Base-by-base conservation (phyloP, 2,113 vertebrate genomes). In the Tachycineta bicolor region DNA sequence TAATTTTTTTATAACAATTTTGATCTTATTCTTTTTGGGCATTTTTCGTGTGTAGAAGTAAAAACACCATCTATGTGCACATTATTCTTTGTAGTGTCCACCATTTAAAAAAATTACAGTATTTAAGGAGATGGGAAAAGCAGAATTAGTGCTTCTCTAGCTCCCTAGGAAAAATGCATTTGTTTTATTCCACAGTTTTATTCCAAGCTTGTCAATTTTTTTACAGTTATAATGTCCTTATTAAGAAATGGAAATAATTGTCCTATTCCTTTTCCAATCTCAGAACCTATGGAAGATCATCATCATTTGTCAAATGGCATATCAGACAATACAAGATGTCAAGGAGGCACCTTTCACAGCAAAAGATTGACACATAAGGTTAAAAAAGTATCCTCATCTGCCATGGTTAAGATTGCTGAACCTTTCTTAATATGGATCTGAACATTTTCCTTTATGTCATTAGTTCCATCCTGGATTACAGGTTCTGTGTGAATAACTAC, bases 21-120 rank as follows among this genome's bases (percentile, higher is more conserved):
- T 73, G 1, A 14, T 59, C 6, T 46, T 67, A 28, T 16, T 17
- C 16, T 53, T 83, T 83, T 65, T 29, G 7, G 9, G 3, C 0
- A 0, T 11, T 78, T 87, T 69, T 23, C 14, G 63, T 9, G 6
- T 0, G 0, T 31, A n/a, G 31, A 62, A 76, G 9, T 12, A 76
- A 80, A 56, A 14, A 1, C 6, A 75, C 9, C 28, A 17, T 25
- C 16, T 34, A 18, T 4, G 3, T 26, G 19, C 6, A 18, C 5
- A 1, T 25, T 50, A 8, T 7, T 60, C 23, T 25, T 65, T 29
- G 3, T 29, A 43, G 8, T 46, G 9, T 22, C 21, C 25, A 47
- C 24, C 9, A 44, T 24, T 31, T 71, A 23, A 6, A 11, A 63
- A 76, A 87, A 59, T 13, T 59, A 11, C 3, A 25, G 3, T 52